phyloP scores from a whole-genome alignment of 2,888 invertebrate species.

The Augiades crinisus region DNA sequence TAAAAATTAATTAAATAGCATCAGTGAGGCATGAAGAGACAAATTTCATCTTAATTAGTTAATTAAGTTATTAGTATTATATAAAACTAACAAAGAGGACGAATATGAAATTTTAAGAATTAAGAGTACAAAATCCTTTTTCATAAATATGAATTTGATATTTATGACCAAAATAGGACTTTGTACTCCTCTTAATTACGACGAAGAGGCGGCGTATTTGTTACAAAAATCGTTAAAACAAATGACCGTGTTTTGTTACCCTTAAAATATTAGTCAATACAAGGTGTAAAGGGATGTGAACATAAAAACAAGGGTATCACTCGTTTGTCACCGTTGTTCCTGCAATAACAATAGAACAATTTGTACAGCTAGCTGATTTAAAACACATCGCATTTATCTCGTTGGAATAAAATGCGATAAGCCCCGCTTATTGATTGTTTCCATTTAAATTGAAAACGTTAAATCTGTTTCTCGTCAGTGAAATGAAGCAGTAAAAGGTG shows the following conservation, averaged over 20 bases:
- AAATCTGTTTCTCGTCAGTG: conserved; percentile 58
- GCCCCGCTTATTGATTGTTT: conserved; percentile 68
- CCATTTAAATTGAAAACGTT: conserved; percentile 68
- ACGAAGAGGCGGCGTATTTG: too few relatives aligned
- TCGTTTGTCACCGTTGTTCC: conserved; percentile 54
- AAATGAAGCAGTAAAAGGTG: conserved; percentile 56
- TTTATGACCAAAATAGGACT: too few relatives aligned
- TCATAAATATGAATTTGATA: too few relatives aligned
- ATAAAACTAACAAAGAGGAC: too few relatives aligned
- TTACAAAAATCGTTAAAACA: not conserved
- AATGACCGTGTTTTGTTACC: not conserved
- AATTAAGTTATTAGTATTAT: too few relatives aligned
- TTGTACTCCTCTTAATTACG: too few relatives aligned
- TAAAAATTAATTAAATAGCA: too few relatives aligned
- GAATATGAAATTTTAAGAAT: too few relatives aligned
- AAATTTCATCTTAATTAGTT: too few relatives aligned
- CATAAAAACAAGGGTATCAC: conserved; percentile 41
- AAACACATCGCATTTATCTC: conserved; percentile 67
- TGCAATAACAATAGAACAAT: conserved; percentile 56
- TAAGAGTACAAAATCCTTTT: too few relatives aligned
- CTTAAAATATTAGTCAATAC: conserved; percentile 10
- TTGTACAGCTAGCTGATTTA: conserved; percentile 66
- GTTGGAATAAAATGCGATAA: conserved; percentile 67
- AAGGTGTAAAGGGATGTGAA: conserved; percentile 3
- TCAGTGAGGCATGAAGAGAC: too few relatives aligned